Percentiles rank a stretch among this genome's conserved stretches.
These are phyloP conservation scores for Crossocerus cetratus DNA, from an alignment of 2,888 invertebrate species.

Conservation along the genomic window DNA sequence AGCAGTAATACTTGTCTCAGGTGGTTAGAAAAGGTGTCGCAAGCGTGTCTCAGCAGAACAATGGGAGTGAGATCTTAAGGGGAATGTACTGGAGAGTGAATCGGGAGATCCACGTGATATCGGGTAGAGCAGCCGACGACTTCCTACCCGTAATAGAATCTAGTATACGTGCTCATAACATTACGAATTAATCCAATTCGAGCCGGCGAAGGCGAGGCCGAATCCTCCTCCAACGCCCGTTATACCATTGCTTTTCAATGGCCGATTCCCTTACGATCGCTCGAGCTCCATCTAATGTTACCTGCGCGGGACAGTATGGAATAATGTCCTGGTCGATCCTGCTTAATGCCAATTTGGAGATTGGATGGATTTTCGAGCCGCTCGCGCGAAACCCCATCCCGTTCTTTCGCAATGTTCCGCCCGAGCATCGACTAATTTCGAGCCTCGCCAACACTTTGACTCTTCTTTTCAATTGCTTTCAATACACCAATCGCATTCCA, in stretches of 20 bases:
- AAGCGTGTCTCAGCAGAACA: too few species aligned
- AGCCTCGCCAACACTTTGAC: too few species aligned
- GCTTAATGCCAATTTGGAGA: background rate
- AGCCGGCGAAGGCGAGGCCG: too few species aligned
- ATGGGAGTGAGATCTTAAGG: background rate
- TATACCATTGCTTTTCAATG: slow-evolving; percentile 21
- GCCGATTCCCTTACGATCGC: slow-evolving; percentile 1
- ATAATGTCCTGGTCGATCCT: background rate
- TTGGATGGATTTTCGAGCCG: background rate
- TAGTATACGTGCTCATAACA: slow-evolving; percentile 15
- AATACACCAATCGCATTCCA: too few species aligned
- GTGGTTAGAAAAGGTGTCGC: too few species aligned
- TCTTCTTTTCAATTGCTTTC: too few species aligned
- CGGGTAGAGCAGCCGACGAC: slow-evolving; percentile 4
- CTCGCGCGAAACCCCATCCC: too few species aligned
- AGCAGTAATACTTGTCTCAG: too few species aligned
- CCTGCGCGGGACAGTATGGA: slow-evolving; percentile 14
- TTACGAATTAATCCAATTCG: slow-evolving; percentile 42
- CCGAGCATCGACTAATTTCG: too few species aligned
- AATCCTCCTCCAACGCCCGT: slow-evolving; percentile 1
- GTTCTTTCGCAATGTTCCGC: too few species aligned
- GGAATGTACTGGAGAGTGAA: background rate
- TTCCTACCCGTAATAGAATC: slow-evolving; percentile 35
- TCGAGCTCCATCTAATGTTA: slow-evolving; percentile 15
- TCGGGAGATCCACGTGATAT: slow-evolving; percentile 14